These are phyloP conservation scores for Dicrurus megarhynchus DNA, from an alignment of 2,113 vertebrate species.

Conservation along the genomic window DNA sequence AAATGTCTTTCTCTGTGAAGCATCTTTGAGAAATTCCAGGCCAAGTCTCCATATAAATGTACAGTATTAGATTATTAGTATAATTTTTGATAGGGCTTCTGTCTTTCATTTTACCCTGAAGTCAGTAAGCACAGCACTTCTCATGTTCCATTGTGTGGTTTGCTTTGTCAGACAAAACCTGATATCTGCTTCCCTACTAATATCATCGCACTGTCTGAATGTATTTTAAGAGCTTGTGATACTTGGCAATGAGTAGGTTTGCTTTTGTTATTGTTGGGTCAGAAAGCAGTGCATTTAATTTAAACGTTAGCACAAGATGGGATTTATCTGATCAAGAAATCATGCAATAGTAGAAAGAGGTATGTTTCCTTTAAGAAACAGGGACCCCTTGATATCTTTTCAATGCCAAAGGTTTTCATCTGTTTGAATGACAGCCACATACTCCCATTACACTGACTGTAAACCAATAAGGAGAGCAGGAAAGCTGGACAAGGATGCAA, in stretches of 20 bases:
- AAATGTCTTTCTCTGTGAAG: not conserved
- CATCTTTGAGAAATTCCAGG: slow-evolving; percentile 12
- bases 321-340: slow-evolving; percentile 72
- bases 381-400: slow-evolving; percentile 39
- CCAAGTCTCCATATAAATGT: not conserved
- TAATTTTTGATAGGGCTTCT: slow-evolving; percentile 27
- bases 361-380: slow-evolving; percentile 63
- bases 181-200: slow-evolving; percentile 70
- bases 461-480: not conserved
- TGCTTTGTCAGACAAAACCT: slow-evolving; percentile 66
- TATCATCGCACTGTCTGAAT: slow-evolving; percentile 70
- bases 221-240: slow-evolving; percentile 67
- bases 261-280: slow-evolving; percentile 76
- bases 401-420: slow-evolving; percentile 52
- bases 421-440: slow-evolving; percentile 52
- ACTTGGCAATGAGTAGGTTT: slow-evolving; percentile 47
- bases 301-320: slow-evolving; percentile 65
- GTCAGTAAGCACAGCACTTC: slow-evolving; percentile 44
- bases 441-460: slow-evolving; percentile 14
- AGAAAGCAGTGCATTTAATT: slow-evolving; percentile 62
- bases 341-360: slow-evolving; percentile 51
- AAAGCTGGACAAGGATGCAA: not conserved
- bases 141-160: slow-evolving; percentile 53
- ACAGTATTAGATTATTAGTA: not conserved
- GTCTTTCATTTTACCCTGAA: slow-evolving; percentile 41